These are phyloP conservation scores for Paratrypauchen microcephalus DNA, from an alignment of 2,797 vertebrate species.

Conservation along the genomic window DNA sequence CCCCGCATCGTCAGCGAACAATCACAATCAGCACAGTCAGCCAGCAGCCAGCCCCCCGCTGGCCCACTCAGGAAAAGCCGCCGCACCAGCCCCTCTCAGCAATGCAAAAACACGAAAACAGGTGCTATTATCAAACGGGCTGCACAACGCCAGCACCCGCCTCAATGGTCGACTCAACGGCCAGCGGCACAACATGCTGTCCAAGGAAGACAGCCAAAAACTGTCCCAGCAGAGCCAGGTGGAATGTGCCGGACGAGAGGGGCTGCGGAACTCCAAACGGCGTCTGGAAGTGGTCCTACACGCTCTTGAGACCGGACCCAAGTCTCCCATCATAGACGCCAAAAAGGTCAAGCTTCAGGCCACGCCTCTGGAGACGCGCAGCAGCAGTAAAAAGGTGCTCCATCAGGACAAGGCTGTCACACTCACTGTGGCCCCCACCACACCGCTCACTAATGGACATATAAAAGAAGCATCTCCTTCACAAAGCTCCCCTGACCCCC, in stretches of 20 bases:
- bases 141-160: conserved; percentile 82
- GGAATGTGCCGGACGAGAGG: conserved; percentile 85
- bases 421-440: conserved; percentile 38
- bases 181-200: conserved; percentile 85
- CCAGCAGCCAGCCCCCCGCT: conserved; percentile 77
- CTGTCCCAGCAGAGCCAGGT: conserved; percentile 83
- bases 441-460: conserved; percentile 83
- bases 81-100: conserved; percentile 87
- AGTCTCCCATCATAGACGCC: conserved; percentile 80
- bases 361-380: conserved; percentile 82
- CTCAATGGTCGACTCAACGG: conserved; percentile 92
- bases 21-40: conserved; percentile 79
- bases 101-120: conserved; percentile 99
- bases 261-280: conserved; percentile 94
- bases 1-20: conserved; percentile 82
- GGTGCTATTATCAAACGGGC: conserved; percentile 97
- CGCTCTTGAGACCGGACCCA: conserved; percentile 71
- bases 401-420: conserved; percentile 74
- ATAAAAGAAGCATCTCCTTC: conserved; percentile 78
- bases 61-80: conserved; percentile 97
- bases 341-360: conserved; percentile 88
- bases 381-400: conserved; percentile 83
- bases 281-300: conserved; percentile 85
- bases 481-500: conserved; percentile 45
- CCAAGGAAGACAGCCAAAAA: conserved; percentile 84